Conservation (phyloP, 2,888 invertebrate species). For the Oxyteleia sp. region DNA sequence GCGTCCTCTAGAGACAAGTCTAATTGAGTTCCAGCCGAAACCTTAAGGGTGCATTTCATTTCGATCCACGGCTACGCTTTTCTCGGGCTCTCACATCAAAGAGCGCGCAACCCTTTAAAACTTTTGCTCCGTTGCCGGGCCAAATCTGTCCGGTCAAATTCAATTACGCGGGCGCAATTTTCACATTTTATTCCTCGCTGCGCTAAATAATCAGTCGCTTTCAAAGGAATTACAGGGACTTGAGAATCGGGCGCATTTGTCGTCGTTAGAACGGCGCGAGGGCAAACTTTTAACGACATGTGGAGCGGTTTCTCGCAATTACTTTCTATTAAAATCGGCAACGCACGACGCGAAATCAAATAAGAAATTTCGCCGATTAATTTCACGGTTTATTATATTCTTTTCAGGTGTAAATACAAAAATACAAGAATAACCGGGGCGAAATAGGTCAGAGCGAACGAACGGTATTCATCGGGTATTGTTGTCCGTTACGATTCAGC, state of each 20-base stretch:
- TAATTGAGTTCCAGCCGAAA: conserved; percentile 56
- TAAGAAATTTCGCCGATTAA: background rate
- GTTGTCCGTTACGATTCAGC: conserved; percentile 32
- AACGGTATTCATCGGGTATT: too few species aligned
- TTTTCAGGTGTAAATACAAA: conserved; percentile 7
- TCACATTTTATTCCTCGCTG: conserved; percentile 49
- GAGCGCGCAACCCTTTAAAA: conserved; percentile 59
- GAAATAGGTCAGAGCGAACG: conserved; percentile 30
- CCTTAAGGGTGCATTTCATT: conserved; percentile 71
- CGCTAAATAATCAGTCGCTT: too few species aligned
- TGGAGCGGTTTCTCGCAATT: conserved; percentile 16
- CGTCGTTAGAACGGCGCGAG: too few species aligned
- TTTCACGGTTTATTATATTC: conserved; percentile 27
- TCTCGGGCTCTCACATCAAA: conserved; percentile 15
- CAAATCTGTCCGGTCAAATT: conserved; percentile 26
- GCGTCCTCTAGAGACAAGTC: conserved; percentile 63
- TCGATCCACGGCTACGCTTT: conserved; percentile 32
- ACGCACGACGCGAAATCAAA: background rate
- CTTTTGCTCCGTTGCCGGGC: background rate
- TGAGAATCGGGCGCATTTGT: too few species aligned
- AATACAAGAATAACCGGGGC: conserved; percentile 25
- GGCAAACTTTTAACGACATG: background rate
- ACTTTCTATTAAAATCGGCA: conserved; percentile 16
- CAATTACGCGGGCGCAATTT: conserved; percentile 45
- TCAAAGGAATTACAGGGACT: too few species aligned